These are phyloP conservation scores for Limnodromus scolopaceus DNA, from an alignment of 2,797 vertebrate species.

Conservation along the genomic window DNA sequence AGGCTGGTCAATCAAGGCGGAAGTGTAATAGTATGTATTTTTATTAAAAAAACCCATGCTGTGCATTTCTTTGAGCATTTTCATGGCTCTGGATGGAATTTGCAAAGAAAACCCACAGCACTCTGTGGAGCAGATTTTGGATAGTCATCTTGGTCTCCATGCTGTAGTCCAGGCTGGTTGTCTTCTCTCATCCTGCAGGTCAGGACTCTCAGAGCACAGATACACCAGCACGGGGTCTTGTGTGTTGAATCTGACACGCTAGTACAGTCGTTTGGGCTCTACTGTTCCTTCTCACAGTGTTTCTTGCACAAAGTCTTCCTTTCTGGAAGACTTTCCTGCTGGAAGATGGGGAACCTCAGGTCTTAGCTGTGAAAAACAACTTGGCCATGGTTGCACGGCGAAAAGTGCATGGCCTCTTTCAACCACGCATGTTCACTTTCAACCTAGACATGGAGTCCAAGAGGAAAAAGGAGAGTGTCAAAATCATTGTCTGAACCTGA, in stretches of 20 bases:
- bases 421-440: not conserved
- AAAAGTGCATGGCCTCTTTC: accelerated
- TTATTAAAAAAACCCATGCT: not conserved
- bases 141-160: not conserved
- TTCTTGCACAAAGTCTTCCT: not conserved
- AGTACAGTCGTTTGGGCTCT: not conserved
- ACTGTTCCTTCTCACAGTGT: accelerated
- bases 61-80: not conserved
- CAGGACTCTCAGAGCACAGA: not conserved
- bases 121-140: not conserved
- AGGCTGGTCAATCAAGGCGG: not conserved
- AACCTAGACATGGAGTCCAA: not conserved
- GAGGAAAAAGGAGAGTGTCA: not conserved
- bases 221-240: not conserved
- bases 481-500: not conserved
- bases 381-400: not conserved
- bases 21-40: not conserved
- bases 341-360: not conserved
- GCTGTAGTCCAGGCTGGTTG: not conserved
- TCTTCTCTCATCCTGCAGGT: not conserved
- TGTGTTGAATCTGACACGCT: not conserved
- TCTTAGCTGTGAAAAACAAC: not conserved
- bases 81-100: not conserved
- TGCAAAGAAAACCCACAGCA: not conserved
- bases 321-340: not conserved